Evolutionary conservation across 2,113 vertebrate species (phyloP), one percentile per base, ranked within the genome.

Genomic region (Barbus barbus): DNA sequence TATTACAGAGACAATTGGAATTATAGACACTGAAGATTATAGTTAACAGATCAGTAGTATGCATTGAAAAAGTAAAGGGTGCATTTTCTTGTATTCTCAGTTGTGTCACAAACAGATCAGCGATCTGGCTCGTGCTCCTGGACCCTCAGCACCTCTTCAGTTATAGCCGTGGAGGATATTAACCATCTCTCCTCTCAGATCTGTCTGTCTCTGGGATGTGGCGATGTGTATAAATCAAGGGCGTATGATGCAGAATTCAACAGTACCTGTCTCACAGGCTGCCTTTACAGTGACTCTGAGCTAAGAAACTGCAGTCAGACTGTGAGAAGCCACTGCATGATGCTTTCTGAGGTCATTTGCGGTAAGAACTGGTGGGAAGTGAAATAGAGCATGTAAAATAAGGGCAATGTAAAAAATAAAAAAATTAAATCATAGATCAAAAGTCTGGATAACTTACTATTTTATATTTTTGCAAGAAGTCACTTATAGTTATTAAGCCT

Each of bases 221-320:
- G 92, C 5, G 22, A 84, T 2, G 12, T 87, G 36, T 51, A 2
- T 67, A 0, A 3, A 0, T 18, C 92, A 53, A n/a, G 28, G 0
- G 46, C 46, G 65, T 58, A 0, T 31, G 14, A 0, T 4, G 12
- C 63, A 9, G 13, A 56, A 0, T 3, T 36, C 28, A 85, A 86
- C 12, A 36, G 26, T 33, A 86, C 6, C 76, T 94, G 93, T 87
- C 87, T 92, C 5, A 83, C 86, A 1, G 28, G 38, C 63, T 94
- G 93, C 31, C 31, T 5, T 12, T 88, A 90, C 82, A 16, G 6
- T 8, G 65, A 86, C 3, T 73, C 44, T 0, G 82, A 78, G 11
- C 78, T 94, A 38, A 71, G 83, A 18, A 91, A 91, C 89, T 94
- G 94, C 46, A 90, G 76, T 0, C 14, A 80, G 38, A 77, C 13